These are phyloP conservation scores for Ophthalmolycus amberensis DNA, from an alignment of 2,113 vertebrate species.

Conservation along the genomic window DNA sequence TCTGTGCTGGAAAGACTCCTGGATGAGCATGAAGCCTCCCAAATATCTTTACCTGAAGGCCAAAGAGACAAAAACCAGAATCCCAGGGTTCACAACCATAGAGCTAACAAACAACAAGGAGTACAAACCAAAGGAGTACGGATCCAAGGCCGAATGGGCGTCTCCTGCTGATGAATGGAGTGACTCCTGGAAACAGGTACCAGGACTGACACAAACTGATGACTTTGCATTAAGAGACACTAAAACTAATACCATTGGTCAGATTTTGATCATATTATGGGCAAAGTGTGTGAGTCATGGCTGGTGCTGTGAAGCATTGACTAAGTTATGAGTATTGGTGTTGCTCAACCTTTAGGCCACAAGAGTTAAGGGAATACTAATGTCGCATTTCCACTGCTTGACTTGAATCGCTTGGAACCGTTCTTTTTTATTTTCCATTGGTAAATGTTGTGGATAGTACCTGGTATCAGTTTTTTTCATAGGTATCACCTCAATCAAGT, in stretches of 20 bases:
- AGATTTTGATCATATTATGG: neutral
- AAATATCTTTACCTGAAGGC: slow-evolving; percentile 69
- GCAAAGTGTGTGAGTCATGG: neutral
- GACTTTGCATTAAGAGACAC: neutral
- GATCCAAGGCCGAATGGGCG: neutral
- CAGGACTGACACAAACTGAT: neutral
- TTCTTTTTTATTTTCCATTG: no score
- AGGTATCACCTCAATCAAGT: no score
- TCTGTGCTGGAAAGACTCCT: slow-evolving; percentile 75
- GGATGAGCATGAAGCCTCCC: slow-evolving; percentile 76
- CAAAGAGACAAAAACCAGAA: slow-evolving; percentile 29
- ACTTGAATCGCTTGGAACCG: no score
- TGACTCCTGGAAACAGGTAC: slow-evolving; percentile 74
- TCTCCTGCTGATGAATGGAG: slow-evolving; percentile 42
- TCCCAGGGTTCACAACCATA: slow-evolving; percentile 46
- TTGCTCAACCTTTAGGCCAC: neutral
- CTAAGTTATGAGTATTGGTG: neutral
- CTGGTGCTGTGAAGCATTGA: neutral
- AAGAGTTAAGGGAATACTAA: neutral
- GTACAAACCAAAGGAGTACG: slow-evolving; percentile 20
- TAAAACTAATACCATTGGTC: neutral
- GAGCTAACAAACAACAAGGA: slow-evolving; percentile 9
- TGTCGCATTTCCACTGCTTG: no score
- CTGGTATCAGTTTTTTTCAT: no score
- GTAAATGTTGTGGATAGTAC: no score